These are phyloP conservation scores for Garrulus glandarius DNA, from an alignment of 2,797 vertebrate species.

Conservation along the genomic window DNA sequence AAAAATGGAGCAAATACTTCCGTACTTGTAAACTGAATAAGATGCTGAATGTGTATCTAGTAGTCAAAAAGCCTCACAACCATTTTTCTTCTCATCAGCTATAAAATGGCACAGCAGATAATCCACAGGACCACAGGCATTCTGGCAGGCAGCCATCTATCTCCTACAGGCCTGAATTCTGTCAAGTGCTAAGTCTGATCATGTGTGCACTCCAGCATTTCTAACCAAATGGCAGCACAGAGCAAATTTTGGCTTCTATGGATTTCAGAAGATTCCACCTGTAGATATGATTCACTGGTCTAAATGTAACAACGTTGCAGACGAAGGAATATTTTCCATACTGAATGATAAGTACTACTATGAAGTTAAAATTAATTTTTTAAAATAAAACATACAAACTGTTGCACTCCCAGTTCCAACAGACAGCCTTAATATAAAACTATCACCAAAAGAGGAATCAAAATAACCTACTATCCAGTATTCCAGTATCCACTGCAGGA, in stretches of 20 bases:
- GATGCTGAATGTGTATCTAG: not conserved
- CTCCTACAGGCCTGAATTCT: not conserved
- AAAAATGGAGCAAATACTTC: not conserved
- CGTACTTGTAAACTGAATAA: not conserved
- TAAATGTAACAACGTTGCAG: rapidly evolving
- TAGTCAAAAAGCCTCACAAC: not conserved
- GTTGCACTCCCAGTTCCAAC: not conserved
- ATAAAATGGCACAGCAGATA: conserved; percentile 12
- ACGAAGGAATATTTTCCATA: not conserved
- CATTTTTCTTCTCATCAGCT: conserved; percentile 9
- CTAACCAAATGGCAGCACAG: not conserved
- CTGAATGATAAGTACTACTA: not conserved
- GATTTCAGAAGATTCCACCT: not conserved
- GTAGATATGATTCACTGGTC: not conserved
- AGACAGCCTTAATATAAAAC: not conserved
- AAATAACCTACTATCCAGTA: not conserved
- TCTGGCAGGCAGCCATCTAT: conserved; percentile 22
- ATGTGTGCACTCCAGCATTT: not conserved
- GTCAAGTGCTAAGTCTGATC: not conserved
- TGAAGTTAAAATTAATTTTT: not conserved
- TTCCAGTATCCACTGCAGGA: not conserved
- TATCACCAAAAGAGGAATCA: not conserved
- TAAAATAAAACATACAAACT: not conserved
- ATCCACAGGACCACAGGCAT: conserved; percentile 12
- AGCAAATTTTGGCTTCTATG: not conserved